Base-by-base conservation (phyloP, 2,113 vertebrate species). In the Anoura caudifer region DNA sequence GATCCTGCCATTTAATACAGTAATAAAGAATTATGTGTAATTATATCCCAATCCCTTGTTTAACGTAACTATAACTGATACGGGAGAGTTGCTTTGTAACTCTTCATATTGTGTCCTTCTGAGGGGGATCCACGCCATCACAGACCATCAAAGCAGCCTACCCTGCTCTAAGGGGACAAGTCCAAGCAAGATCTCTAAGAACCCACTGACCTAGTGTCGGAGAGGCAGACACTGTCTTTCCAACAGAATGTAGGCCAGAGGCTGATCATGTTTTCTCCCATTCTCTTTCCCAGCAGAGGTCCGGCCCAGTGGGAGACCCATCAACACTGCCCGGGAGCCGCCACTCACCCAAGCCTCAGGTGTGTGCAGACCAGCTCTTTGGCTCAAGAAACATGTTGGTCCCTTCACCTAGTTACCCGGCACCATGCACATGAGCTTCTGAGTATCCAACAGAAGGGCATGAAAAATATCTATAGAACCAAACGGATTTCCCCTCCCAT, bases 291-390 rank as follows among this genome's bases (percentile, higher is more conserved):
- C 96, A 99, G 99, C 99, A 82, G 99, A 99, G 14, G 98, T 99
- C 97, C 99, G 99, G 26, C 99, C 99, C 72, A 99, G 99, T 20
- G 99, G 99, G 38, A 99, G 98, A 67, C 99, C 99, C 0, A 98
- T 99, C 72, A 99, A 99, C 95, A 99, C 99, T 0, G 99, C 98
- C 4, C 99, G 99, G 92, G 99, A 99, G 90, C 99, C 99, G 0
- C 99, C 99, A 0, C 99, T 99, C 76, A 98, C 99, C 84, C 99
- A 99, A 95, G 92, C 98, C 83, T 99, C 99, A 95, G 99, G 99
- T 99, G 98, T 17, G 89, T 87, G n/a, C 11, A 10, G 33, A 54
- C 33, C 70, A 50, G 33, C 56, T 24, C 65, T 36, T 47, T 54
- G 69, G 43, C 31, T 84, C 45, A 54, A 45, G 59, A 95, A 26